Base-by-base conservation (phyloP, 2,888 invertebrate genomes). In the Octodonta nipae region DNA sequence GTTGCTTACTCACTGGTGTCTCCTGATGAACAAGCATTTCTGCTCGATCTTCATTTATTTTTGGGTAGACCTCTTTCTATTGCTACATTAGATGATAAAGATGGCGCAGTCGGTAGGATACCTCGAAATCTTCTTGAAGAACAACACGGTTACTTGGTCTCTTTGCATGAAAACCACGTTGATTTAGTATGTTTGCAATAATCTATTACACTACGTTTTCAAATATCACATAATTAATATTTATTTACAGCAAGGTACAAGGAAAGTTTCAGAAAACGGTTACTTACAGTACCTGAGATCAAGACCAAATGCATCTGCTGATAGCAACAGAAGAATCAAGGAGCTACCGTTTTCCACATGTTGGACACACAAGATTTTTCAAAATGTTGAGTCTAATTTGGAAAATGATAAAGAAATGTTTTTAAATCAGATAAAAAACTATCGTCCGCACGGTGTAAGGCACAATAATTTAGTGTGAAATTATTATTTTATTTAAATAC, bases 11-110 rank as follows among this genome's bases (percentile, higher is more conserved):
- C 91, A 0, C 71, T 99, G 22, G 71, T 98, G 15, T 69, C 83
- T 0, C 78, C 83, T 0, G 95, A 96, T 38, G 98, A 99, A 60
- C 68, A 86, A 28, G 79, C 96, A 0, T 91, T 89, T 60, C 64
- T 98, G 4, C 58, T 95, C n/a, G 96, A 98, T 63, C 67, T 99
- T 30, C 88, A 92, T 56, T 67, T 98, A 41, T 99, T 98, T 62
- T 70, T 98, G 30, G 91, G 87, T 20, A 68, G 76, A 31, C 71
- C 81, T 0, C 65, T 93, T 2, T 68, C 71, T 7, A 62, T 79
- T 17, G 51, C 61, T 1, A 57, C 67, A 3, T 39, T 45, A 8
- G 60, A 64, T 20, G 52, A 55, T 26, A 53, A 52, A 32, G 67
- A 71, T 34, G 76, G 74, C 3, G 68, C 76, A 27, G 71, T 83